These are phyloP conservation scores for Thymelicus acteon DNA, from an alignment of 2,888 invertebrate species.

Conservation along the genomic window DNA sequence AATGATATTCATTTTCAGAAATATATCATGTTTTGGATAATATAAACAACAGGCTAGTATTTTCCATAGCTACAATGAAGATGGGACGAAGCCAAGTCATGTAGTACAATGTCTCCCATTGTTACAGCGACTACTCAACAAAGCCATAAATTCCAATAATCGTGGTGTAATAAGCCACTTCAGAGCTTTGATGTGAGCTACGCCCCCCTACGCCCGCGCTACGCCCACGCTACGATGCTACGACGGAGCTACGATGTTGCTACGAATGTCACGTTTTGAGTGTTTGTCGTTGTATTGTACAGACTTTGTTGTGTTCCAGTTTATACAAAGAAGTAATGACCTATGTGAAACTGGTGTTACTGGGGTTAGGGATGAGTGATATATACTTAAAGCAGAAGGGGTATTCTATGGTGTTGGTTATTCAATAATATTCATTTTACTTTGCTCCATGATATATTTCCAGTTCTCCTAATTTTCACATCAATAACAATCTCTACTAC, in stretches of 20 bases:
- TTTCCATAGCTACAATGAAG: neutral
- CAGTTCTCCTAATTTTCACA: no score
- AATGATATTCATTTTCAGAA: no score
- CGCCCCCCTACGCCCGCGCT: neutral
- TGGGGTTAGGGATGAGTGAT: no score
- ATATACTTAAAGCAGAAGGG: no score
- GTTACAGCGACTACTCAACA: conserved; percentile 14
- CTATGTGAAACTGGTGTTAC: neutral
- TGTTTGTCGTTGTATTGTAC: conserved; percentile 24
- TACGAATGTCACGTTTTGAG: conserved; percentile 32
- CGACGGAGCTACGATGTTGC: conserved; percentile 20
- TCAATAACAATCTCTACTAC: no score
- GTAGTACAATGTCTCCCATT: neutral
- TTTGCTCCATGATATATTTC: no score
- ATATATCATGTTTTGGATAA: no score
- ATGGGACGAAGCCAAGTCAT: neutral
- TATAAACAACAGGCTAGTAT: neutral
- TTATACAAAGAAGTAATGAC: conserved; percentile 2
- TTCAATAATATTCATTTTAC: no score
- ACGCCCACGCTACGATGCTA: conserved; percentile 16
- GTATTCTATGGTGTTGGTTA: no score
- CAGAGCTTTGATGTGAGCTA: conserved; percentile 1
- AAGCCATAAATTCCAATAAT: conserved; percentile 39
- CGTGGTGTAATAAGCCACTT: conserved; percentile 12
- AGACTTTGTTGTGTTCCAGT: conserved; percentile 10